phyloP scores from a whole-genome alignment of 2,113 vertebrate genomes.

The Boleophthalmus pectinirostris region DNA sequence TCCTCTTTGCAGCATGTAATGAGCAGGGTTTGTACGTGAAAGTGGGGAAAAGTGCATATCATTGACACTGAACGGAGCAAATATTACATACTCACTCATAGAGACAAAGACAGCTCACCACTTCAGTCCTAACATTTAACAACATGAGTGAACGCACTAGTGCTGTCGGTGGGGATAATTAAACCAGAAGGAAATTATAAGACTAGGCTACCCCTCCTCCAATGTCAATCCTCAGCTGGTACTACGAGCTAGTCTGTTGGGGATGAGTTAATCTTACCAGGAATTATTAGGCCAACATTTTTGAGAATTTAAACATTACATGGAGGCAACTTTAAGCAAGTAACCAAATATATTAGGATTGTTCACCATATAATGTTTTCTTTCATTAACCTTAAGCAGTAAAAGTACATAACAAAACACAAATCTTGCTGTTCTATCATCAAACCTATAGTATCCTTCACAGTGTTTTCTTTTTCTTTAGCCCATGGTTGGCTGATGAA shows the following conservation, averaged over 20 bases:
- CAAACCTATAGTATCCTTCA: too few relatives aligned
- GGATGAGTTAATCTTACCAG: neutral
- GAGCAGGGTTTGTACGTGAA: constrained; percentile 36
- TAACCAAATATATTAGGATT: neutral
- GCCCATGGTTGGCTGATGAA: too few relatives aligned
- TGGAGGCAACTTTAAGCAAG: neutral
- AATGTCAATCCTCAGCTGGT: neutral
- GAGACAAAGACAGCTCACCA: constrained; percentile 10
- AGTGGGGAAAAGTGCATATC: constrained; percentile 22
- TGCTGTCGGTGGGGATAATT: constrained; percentile 65
- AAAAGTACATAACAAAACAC: too few relatives aligned
- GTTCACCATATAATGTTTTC: neutral
- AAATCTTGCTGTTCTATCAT: too few relatives aligned
- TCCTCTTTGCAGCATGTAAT: constrained; percentile 33
- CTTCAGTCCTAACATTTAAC: constrained; percentile 58
- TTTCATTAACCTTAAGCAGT: neutral
- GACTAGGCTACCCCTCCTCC: constrained; percentile 2
- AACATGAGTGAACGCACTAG: constrained; percentile 27
- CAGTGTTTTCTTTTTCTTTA: too few relatives aligned
- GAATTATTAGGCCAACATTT: neutral
- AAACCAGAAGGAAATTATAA: constrained; percentile 71
- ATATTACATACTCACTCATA: constrained; percentile 4
- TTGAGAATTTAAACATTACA: neutral
- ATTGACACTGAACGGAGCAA: constrained; percentile 13
- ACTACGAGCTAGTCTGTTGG: neutral